Percentiles rank a stretch among this genome's conserved stretches.
phyloP scores from a whole-genome alignment of 2,888 invertebrate species.

The Yponomeuta evonymella region DNA sequence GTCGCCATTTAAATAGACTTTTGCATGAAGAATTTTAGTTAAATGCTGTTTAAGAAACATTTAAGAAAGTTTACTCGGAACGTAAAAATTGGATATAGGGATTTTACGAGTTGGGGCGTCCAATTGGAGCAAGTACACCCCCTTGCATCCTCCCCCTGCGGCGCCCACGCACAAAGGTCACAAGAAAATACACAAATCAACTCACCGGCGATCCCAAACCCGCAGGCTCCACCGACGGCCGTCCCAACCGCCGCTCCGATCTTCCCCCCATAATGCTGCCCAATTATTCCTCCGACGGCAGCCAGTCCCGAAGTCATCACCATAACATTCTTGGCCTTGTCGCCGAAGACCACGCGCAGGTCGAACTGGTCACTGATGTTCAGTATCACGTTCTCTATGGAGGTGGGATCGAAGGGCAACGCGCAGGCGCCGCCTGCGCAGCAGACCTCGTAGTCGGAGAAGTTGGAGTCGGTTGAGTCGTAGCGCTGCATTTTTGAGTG shows the following conservation, averaged over 20 bases:
- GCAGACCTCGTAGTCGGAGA: constrained; percentile 39
- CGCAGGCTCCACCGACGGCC: constrained; percentile 59
- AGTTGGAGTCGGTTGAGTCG: constrained; percentile 16
- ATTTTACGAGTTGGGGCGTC: too few relatives aligned
- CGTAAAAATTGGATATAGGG: too few relatives aligned
- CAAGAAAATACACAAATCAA: constrained; percentile 3
- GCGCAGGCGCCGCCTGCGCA: constrained; percentile 25
- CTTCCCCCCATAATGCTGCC: constrained; percentile 58
- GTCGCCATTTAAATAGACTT: too few relatives aligned
- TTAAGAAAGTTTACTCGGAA: too few relatives aligned
- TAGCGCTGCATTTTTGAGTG: constrained; percentile 7
- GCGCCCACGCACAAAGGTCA: neutral
- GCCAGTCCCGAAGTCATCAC: constrained; percentile 54
- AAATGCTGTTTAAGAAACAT: too few relatives aligned
- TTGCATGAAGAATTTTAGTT: too few relatives aligned
- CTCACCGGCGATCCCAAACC: constrained; percentile 59
- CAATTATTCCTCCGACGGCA: constrained; percentile 55
- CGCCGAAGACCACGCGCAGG: constrained; percentile 50
- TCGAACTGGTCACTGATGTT: constrained; percentile 53
- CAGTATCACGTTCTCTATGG: constrained; percentile 54
- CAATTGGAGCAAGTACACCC: too few relatives aligned
- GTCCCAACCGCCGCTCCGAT: constrained; percentile 58
- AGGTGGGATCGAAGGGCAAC: constrained; percentile 48
- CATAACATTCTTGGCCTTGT: constrained; percentile 40
- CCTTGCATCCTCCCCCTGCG: too few relatives aligned